Conservation (phyloP, 2,797 vertebrate genomes). For the Cryptoblepharus egeriae region DNA sequence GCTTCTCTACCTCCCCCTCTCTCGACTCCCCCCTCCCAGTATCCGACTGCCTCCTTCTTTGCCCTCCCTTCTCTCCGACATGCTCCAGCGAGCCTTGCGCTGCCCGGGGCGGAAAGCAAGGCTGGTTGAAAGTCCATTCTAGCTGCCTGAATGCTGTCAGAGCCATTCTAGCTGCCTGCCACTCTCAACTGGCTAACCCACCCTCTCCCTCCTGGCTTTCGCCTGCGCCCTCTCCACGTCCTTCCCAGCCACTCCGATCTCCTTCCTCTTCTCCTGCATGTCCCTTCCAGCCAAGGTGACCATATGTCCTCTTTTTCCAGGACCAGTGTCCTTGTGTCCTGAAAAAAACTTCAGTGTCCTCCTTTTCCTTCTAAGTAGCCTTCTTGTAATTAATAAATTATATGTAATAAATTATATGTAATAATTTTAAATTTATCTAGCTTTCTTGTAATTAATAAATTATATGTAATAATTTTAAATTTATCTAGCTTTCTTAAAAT, state of each 20-base stretch:
- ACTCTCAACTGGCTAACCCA: background rate
- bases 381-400: too few relatives aligned
- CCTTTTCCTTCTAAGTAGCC: too few relatives aligned
- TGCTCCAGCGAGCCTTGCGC: background rate
- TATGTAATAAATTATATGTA: too few relatives aligned
- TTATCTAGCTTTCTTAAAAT: too few relatives aligned
- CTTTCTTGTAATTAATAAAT: too few relatives aligned
- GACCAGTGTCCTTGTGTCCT: too few relatives aligned
- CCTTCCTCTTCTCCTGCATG: background rate
- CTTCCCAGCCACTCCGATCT: background rate
- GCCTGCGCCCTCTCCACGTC: background rate
- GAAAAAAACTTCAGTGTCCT: too few relatives aligned
- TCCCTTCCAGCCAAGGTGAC: background rate
- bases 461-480: too few relatives aligned
- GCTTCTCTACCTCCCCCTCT: too few relatives aligned
- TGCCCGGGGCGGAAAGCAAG: background rate
- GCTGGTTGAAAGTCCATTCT: background rate
- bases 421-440: too few relatives aligned
- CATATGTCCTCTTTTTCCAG: too few relatives aligned
- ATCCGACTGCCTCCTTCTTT: background rate
- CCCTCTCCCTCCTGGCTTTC: background rate
- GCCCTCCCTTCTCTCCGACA: background rate
- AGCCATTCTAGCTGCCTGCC: background rate
- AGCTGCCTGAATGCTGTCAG: constrained; percentile 8
- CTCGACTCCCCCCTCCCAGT: background rate